phyloP scores from a whole-genome alignment of 2,797 vertebrate genomes.

The Hapalemur alaotrensis region DNA sequence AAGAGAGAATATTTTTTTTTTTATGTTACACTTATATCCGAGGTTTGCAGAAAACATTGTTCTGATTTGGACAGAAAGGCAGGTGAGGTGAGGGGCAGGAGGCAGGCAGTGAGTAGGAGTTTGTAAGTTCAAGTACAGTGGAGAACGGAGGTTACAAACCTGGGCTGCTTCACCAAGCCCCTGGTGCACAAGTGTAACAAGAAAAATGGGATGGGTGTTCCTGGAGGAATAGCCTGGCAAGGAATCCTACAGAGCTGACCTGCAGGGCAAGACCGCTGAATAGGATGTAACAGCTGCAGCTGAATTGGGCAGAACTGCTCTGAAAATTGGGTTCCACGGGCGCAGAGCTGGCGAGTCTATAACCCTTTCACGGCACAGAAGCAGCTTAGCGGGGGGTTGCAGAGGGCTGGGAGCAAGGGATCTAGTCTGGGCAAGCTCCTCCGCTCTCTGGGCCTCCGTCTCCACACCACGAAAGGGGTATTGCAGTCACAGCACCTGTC shows the following conservation, averaged over 20 bases:
- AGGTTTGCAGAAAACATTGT: neutral
- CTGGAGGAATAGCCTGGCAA: neutral
- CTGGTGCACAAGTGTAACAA: neutral
- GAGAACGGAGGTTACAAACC: neutral
- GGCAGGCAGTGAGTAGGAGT: neutral
- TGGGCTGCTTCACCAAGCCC: neutral
- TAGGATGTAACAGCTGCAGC: rapidly evolving
- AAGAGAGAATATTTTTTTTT: neutral
- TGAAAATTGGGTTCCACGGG: rapidly evolving
- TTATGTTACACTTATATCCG: neutral
- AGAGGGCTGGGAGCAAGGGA: neutral
- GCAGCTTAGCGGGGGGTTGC: neutral
- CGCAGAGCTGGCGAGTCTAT: rapidly evolving
- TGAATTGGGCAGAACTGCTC: neutral
- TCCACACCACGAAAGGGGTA: neutral
- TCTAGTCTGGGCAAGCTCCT: neutral
- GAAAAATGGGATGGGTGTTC: neutral
- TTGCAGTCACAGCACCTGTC: neutral
- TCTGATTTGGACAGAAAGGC: neutral
- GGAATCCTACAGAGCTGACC: neutral
- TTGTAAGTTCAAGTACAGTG: neutral
- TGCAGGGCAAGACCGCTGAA: rapidly evolving
- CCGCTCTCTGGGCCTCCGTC: neutral
- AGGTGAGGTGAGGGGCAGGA: neutral
- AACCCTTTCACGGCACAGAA: neutral